Evolutionary conservation across 2,797 vertebrate genomes (phyloP), one percentile per base, ranked within the genome.

Genomic region (Sternarchorhynchus goeldii): DNA sequence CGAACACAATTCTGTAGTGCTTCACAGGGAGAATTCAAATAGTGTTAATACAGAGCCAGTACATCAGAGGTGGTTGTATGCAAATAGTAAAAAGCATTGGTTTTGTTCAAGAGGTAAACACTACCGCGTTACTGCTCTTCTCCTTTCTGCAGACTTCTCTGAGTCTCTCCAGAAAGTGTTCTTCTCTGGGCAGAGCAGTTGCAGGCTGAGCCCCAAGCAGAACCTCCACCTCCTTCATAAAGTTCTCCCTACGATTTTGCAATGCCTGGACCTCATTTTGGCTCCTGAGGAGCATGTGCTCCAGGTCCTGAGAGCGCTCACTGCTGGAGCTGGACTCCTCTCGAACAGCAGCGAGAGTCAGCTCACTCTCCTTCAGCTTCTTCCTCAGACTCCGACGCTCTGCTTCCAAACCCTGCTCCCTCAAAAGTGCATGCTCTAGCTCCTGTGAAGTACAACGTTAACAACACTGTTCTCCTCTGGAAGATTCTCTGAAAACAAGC

Each of bases 301-400:
- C 90, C 60, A 95, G 74, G 73, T 95, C 92, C 8, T 83, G 77
- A 56, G 90, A 92, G 73, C 86, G 91, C 75, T 88, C 91, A 88
- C 94, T 92, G 86, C 94, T 78, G 82, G 87, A 86, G 2, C 29
- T 68, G n/a, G 94, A 86, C 80, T 96, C 93, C 79, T 84, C 73
- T 70, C 89, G 93, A 0, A 91, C 90, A 17, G 91, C 86, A 0
- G 93, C 91, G 71, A 91, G 93, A 71, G 89, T 92, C 71, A 87
- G 89, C 85, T 92, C 93, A 25, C 86, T 88, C 32, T 92, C 90
- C 68, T 91, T 84, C n/a, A 98, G 80, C 70, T 91, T 93, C 68
- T 93, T 93, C 73, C 87, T 84, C 1, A 96, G 88, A 57, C 83
- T 87, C 80, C 87, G 90, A 45, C 85, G 93, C 85, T 97, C 94